Evolutionary conservation across 2,888 invertebrate genomes (phyloP).

Genomic region (Spatulosminthurus flaviceps): DNA sequence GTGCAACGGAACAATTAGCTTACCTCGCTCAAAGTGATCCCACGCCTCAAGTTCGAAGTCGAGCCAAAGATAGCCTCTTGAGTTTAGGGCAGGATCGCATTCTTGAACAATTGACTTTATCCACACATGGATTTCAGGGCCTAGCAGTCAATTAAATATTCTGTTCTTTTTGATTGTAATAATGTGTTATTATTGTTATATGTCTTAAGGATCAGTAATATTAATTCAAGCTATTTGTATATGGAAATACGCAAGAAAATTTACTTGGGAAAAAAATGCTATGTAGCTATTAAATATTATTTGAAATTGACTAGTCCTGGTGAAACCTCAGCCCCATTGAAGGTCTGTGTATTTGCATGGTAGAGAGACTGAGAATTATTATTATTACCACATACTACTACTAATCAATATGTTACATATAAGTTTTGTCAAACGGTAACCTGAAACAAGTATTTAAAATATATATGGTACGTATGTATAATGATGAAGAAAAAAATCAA

Average conservation of each 20-base stretch:
- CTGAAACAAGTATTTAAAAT: conserved; percentile 15
- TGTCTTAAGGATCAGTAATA: background rate
- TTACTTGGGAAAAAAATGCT: background rate
- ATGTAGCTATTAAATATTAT: conserved; percentile 2
- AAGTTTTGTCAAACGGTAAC: conserved; percentile 9
- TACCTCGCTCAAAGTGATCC: conserved; percentile 56
- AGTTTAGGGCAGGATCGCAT: conserved; percentile 50
- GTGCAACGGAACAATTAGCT: conserved; percentile 53
- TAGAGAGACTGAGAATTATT: conserved; percentile 9
- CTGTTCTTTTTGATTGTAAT: background rate
- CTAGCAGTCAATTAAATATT: conserved; percentile 47
- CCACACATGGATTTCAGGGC: conserved; percentile 59
- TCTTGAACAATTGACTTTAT: conserved; percentile 53
- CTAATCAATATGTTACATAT: too few relatives aligned
- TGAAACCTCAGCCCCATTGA: background rate
- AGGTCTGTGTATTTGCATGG: conserved; percentile 13
- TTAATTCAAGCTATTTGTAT: background rate
- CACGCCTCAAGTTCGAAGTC: conserved; percentile 50
- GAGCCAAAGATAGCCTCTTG: conserved; percentile 53
- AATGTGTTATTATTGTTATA: background rate
- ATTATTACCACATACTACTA: background rate
- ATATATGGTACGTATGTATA: too few relatives aligned
- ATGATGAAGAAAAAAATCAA: background rate
- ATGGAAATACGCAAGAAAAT: conserved; percentile 1
- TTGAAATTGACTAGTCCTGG: conserved; percentile 7